Evolutionary conservation across 2,797 vertebrate species (phyloP).

Genomic region (Notoglanidium macrostoma): DNA sequence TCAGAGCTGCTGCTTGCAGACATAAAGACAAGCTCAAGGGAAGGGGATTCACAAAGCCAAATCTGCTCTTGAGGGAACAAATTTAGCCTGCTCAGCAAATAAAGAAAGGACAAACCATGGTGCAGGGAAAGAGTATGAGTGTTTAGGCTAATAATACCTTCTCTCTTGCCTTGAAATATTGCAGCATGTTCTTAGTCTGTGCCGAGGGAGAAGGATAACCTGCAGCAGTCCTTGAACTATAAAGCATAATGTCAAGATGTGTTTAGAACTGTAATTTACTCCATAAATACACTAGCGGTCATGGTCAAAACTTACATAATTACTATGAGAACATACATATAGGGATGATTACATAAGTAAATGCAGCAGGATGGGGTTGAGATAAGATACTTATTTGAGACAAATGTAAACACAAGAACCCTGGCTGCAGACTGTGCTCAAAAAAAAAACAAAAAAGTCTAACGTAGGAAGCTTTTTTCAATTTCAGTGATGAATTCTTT

Average conservation of each 20-base stretch:
- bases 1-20: slow-evolving; percentile 14
- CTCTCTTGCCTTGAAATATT: slow-evolving; percentile 62
- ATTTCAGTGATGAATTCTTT: slow-evolving; percentile 21
- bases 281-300: slow-evolving; percentile 42
- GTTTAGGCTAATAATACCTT: slow-evolving; percentile 58
- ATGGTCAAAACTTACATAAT: slow-evolving; percentile 50
- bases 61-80: slow-evolving; percentile 42
- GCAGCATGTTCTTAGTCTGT: slow-evolving; percentile 58
- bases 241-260: slow-evolving; percentile 45
- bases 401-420: slow-evolving; percentile 10
- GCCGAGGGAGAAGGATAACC: slow-evolving; percentile 54
- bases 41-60: slow-evolving; percentile 39
- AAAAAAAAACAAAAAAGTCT: slow-evolving; percentile 9
- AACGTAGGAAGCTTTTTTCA: neutral
- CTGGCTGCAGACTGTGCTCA: neutral
- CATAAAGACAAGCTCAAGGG: slow-evolving; percentile 27
- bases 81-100: slow-evolving; percentile 51
- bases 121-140: slow-evolving; percentile 37
- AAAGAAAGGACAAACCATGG: slow-evolving; percentile 54
- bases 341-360: slow-evolving; percentile 42
- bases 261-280: slow-evolving; percentile 54
- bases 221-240: slow-evolving; percentile 57
- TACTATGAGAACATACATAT: slow-evolving; percentile 39
- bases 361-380: slow-evolving; percentile 32
- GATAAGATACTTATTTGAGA: slow-evolving; percentile 45